Percentiles rank a stretch among this genome's conserved stretches.
phyloP scores from a whole-genome alignment of 1,140 invertebrate species.

The Ceratosolen solmsi region DNA sequence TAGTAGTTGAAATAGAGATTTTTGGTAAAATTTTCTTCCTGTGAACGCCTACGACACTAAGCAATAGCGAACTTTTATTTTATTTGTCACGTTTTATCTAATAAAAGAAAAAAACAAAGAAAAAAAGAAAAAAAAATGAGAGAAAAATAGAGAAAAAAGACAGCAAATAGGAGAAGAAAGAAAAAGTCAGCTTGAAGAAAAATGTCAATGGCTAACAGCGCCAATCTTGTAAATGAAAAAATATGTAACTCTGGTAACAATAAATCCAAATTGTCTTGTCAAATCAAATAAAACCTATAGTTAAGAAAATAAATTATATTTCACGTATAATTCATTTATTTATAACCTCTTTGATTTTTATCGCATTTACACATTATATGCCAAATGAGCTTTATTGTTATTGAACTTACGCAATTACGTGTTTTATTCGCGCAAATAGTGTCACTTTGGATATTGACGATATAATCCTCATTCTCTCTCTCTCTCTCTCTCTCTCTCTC shows the following conservation, averaged over 20 bases:
- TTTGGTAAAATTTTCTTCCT: not conserved
- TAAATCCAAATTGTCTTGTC: slow-evolving; percentile 43
- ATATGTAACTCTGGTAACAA: slow-evolving; percentile 45
- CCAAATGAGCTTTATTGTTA: too few species aligned
- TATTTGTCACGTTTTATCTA: not conserved
- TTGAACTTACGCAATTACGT: too few species aligned
- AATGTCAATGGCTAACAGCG: slow-evolving; percentile 42
- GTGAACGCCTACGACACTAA: not conserved
- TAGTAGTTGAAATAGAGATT: not conserved
- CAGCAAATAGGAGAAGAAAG: too few species aligned
- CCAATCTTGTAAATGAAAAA: slow-evolving; percentile 42
- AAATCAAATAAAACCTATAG: slow-evolving; percentile 43
- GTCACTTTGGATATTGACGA: too few species aligned
- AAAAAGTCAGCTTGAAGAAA: slow-evolving; percentile 22
- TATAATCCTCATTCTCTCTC: too few species aligned
- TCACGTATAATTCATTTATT: not conserved
- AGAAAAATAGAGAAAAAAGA: too few species aligned
- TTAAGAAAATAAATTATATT: slow-evolving; percentile 2
- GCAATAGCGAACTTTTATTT: slow-evolving; percentile 31
- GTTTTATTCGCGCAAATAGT: too few species aligned
- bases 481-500: too few species aligned
- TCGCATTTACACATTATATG: not conserved
- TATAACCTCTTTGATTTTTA: not conserved
- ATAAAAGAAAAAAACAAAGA: too few species aligned
- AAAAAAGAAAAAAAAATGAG: too few species aligned